Base-by-base conservation (phyloP, 1,140 invertebrate genomes). In the Geopemphigus sp. region DNA sequence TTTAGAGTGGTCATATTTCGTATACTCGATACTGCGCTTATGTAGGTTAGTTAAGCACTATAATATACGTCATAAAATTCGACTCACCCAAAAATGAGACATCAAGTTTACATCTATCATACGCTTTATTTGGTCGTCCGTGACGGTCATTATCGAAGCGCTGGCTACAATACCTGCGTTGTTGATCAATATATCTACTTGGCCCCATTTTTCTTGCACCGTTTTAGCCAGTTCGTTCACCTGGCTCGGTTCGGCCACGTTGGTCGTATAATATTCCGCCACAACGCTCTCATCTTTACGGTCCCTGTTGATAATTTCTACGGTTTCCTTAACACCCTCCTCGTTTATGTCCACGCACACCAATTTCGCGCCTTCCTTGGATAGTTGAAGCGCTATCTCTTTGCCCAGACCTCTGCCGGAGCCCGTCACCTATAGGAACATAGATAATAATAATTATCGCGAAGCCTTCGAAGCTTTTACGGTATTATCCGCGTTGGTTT, bases 331-430 rank as follows among this genome's bases (percentile, higher is more conserved):
- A 82, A 89, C 90, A 66, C 84, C 86, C 53, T 85, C 83, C 59
- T 84, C 83, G 83, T 91, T 89, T 32, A 90, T 87, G 83, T 93
- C 92, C 32, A 92, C 87, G 82, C 91, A 90, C 39, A 91, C 87
- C 24, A 93, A 88, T 80, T 83, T 87, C 8, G 89, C 90, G 61
- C 90, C 91, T 39, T 90, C 84, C 32, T 87, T 86, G 17, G 89
- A 87, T 64, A 93, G 85, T 83, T 90, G 88, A 80, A 90, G 85
- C 0, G 90, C 89, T 66, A 92, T 85, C 84, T 91, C 90, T 83
- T 87, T 86, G 1, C 92, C 92, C 57, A 93, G 87, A 19, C 91
- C 92, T 84, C 90, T 85, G 47, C 90, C 91, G 68, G 90, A 88
- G 47, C 92, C 92, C 73, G 92, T 89, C 17, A 92, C 87, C 90